These are phyloP conservation scores for Haemorhous mexicanus DNA, from an alignment of 2,113 vertebrate genomes.

Conservation along the genomic window DNA sequence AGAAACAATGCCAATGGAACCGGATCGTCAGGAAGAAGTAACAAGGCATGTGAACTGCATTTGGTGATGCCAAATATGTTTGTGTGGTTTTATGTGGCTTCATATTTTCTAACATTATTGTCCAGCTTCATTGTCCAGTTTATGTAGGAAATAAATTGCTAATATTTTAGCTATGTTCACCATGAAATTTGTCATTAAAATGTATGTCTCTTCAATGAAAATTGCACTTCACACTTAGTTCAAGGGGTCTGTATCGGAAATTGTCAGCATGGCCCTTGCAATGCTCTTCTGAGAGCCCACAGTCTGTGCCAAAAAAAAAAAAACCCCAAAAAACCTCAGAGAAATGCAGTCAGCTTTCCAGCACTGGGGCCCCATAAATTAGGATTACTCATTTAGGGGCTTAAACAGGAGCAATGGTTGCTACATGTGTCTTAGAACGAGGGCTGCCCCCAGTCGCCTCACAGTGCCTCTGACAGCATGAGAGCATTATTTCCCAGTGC, in stretches of 20 bases:
- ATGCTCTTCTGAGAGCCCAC: background rate
- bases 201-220: background rate
- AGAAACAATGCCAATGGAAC: background rate
- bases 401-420: slow-evolving; percentile 50
- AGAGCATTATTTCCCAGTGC: slow-evolving; percentile 22
- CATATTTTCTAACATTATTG: background rate
- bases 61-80: background rate
- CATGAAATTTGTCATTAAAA: background rate
- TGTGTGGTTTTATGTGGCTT: background rate
- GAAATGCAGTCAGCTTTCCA: background rate
- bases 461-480: background rate
- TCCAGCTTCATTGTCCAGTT: background rate
- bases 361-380: background rate
- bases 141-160: background rate
- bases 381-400: slow-evolving; percentile 48
- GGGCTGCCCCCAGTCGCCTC: accelerated
- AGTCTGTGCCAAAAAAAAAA: background rate
- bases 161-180: background rate
- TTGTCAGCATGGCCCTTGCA: accelerated
- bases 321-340: background rate
- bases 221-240: background rate
- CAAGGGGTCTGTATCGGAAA: background rate
- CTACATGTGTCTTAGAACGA: slow-evolving; percentile 44
- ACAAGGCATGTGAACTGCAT: background rate
- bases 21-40: background rate